Evolutionary conservation across 2,888 invertebrate genomes (phyloP).

Genomic region (Myopa testacea): DNA sequence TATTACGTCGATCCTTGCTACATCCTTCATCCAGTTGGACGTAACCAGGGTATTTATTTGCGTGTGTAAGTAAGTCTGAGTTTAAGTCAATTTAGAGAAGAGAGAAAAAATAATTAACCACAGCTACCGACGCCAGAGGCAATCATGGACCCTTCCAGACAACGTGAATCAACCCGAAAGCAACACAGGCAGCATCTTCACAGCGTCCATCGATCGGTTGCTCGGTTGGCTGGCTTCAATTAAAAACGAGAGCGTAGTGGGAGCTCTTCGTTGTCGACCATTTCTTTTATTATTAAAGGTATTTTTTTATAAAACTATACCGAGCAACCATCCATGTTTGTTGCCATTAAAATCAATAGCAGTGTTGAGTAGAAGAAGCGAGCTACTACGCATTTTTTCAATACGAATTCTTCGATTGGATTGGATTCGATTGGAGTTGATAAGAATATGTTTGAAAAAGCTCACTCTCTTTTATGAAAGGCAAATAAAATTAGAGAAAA

Average conservation of each 20-base stretch:
- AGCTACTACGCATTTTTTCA: too few relatives aligned
- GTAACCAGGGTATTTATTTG: slow-evolving; percentile 6
- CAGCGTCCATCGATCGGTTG: not conserved
- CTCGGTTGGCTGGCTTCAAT: slow-evolving; percentile 9
- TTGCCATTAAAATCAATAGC: too few relatives aligned
- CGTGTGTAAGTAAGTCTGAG: not conserved
- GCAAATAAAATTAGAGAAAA: too few relatives aligned
- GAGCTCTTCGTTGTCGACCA: slow-evolving; percentile 10
- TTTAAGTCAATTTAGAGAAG: slow-evolving; percentile 15
- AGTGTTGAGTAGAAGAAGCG: too few relatives aligned
- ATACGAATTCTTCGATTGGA: too few relatives aligned
- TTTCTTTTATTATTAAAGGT: not conserved
- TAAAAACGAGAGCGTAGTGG: slow-evolving; percentile 5
- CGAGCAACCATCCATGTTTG: too few relatives aligned
- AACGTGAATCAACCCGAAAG: not conserved
- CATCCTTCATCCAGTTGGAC: not conserved
- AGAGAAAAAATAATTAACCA: slow-evolving; percentile 21
- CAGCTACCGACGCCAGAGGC: slow-evolving; percentile 5
- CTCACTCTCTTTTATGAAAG: too few relatives aligned
- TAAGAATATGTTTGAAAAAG: too few relatives aligned
- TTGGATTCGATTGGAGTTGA: too few relatives aligned
- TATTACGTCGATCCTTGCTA: slow-evolving; percentile 10
- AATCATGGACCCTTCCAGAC: not conserved
- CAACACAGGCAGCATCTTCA: not conserved
- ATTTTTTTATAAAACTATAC: not conserved